Evolutionary conservation across 2,888 invertebrate species (phyloP), one percentile per base, ranked within the genome.

Genomic region (Drosophila pegasa): DNA sequence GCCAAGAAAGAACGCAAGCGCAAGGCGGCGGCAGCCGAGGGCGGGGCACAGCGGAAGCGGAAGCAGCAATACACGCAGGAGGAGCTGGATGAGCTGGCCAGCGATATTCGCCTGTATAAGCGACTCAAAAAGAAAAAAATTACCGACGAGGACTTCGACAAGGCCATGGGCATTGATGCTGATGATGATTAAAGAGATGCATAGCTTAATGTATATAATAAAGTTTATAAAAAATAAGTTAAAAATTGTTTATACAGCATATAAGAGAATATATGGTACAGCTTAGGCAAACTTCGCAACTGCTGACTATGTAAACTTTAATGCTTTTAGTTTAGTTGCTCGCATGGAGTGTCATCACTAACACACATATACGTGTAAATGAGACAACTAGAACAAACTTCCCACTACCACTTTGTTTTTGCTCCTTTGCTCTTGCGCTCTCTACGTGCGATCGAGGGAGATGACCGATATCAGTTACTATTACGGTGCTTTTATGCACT

Each of bases 101-200:
- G 94, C 58, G 98, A 98, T 90, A 95, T 97, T 51, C 94, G 96
- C 7, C 93, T 98, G 25, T 94, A 98, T 67, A 98, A 98, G 91
- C 97, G 96, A 86, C 93, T 97, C 0, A 98, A 97, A 91, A 96
- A 95, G 87, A 95, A 96, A 80, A 98, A 98, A 91, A 95, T 95
- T 29, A 93, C 93, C 0, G 93, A 95, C 56, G 94, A 95, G 73
- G 94, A 95, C 80, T 95, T 94, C 80, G 94, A 95, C 75, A 93
- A 94, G 78, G 93, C 94, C 75, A 95, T 95, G 90, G 94, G 94
- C 10, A 86, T 92, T 20, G 86, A 89, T 22, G 77, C 76, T 48
- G 85, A 81, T 2, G 74, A 74, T 43, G 61, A 66, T 12, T 70
- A 27, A 58, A 2, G 43, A 22, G 14, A 29, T 8, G 33, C 2